Conservation (phyloP, 2,888 invertebrate genomes). For the Itoplectis maculator region DNA sequence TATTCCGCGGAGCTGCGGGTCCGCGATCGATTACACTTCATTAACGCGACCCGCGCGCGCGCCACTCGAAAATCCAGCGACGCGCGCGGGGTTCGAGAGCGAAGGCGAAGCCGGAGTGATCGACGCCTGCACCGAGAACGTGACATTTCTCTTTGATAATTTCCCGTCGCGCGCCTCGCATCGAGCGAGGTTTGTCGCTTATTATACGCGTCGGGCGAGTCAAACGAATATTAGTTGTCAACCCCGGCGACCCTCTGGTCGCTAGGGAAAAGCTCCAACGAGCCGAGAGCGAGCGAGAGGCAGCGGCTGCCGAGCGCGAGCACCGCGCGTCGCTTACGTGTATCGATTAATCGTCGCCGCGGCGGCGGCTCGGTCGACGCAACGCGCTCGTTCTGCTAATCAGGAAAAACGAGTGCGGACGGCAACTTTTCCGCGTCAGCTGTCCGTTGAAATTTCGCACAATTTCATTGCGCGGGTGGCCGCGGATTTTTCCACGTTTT, state of each 20-base stretch:
- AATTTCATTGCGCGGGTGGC: neutral
- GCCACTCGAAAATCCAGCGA: neutral
- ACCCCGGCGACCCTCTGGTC: slow-evolving; percentile 8
- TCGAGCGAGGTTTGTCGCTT: slow-evolving; percentile 41
- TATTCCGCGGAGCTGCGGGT: no score
- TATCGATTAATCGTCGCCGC: slow-evolving; percentile 62
- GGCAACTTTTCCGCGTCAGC: slow-evolving; percentile 4
- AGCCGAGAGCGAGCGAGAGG: no score
- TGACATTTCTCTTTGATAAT: slow-evolving; percentile 40
- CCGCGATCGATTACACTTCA: neutral
- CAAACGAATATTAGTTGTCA: slow-evolving; percentile 59
- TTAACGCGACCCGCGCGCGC: neutral
- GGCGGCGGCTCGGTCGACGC: slow-evolving; percentile 40
- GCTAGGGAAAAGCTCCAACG: slow-evolving; percentile 45
- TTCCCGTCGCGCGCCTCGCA: slow-evolving; percentile 28
- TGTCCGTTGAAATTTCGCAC: neutral
- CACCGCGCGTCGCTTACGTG: slow-evolving; percentile 36
- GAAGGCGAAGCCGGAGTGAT: neutral
- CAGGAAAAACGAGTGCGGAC: slow-evolving; percentile 43
- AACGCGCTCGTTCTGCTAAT: slow-evolving; percentile 54
- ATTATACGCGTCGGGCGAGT: neutral
- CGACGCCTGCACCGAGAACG: neutral
- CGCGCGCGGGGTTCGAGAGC: neutral
- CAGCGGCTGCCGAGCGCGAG: slow-evolving; percentile 19
- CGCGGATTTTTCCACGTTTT: no score